Base-by-base conservation (phyloP, 30 jellyfish, hydroid and myxozoan genomes). In the Phacellophora camtschatica region DNA sequence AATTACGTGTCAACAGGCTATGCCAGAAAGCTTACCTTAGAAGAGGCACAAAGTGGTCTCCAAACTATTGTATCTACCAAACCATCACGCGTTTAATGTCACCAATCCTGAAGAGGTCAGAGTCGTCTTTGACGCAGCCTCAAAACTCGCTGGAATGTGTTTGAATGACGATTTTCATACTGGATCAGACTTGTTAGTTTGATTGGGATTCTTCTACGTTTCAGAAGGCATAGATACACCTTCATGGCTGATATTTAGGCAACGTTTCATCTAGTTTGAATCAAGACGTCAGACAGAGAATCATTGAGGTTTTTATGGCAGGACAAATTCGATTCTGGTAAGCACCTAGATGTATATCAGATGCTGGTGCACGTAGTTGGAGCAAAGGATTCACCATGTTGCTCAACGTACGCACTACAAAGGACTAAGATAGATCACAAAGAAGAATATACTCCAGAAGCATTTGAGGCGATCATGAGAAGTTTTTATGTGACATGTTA, bases 341-440 rank as follows among this genome's bases (percentile, higher is more conserved):
- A 45, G 19, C 24, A 7, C 15, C 58, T 24, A 45, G 58, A 45
- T 45, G 29, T 36, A 31, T 19, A 59, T 29, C 71, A 39, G 15
- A 77, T 77, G 84, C 23, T 6, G 33, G 71, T 34, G 20, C 89
- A 77, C 5, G 36, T 77, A 9, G 58, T 77, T 30, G 89, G 89
- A 5, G 89, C 89, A 12, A 77, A 27, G 29, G 70, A 35, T 33
- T 77, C 89, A 7, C 50, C 84, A 22, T n/a, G 45, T 7, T 56
- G 84, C n/a, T 53, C 86, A 0, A 3, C 58, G 25, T 72, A 46
- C 28, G 86, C 81, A 0, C 56, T 51, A 13, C 1, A 32, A 45
- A 33, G 28, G 41, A 33, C 65, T 1, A 82, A 5, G 12, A 0
- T 28, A 16, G 86, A 72, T 30, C 27, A 32, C 4, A 48, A 11